Conservation (phyloP, 2,797 vertebrate genomes). For the Taenioides sp. region DNA sequence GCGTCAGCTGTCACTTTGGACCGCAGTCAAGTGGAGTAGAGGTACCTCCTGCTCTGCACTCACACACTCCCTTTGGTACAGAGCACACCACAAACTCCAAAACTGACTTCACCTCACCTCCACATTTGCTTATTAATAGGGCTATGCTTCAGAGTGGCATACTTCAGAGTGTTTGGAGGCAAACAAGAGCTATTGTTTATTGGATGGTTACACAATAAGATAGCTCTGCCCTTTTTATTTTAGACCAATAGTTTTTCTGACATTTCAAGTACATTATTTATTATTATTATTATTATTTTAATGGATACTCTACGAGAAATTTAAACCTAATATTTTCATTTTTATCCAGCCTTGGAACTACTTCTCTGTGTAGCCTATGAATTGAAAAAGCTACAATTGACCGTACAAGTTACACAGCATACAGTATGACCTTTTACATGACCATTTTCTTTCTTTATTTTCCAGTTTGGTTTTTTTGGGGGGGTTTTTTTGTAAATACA, state of each 20-base stretch:
- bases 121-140: conserved; percentile 17
- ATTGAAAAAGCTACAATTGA: no score
- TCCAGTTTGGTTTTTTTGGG: no score
- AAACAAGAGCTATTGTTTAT: neutral
- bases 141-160: neutral
- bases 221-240: neutral
- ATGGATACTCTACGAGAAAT: no score
- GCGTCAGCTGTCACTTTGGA: conserved; percentile 84
- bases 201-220: neutral
- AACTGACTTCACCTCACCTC: conserved; percentile 7
- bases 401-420: no score
- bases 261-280: no score
- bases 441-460: no score
- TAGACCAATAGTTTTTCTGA: neutral
- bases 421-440: no score
- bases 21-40: conserved; percentile 80
- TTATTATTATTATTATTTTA: no score
- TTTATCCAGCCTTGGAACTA: no score
- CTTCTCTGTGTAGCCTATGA: no score
- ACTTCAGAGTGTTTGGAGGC: conserved; percentile 37
- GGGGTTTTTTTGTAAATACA: no score
- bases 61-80: conserved; percentile 41
- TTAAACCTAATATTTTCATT: neutral
- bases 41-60: conserved; percentile 66
- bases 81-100: conserved; percentile 34